These are phyloP conservation scores for Malurus leucopterus DNA, from an alignment of 2,797 vertebrate species.

Conservation along the genomic window DNA sequence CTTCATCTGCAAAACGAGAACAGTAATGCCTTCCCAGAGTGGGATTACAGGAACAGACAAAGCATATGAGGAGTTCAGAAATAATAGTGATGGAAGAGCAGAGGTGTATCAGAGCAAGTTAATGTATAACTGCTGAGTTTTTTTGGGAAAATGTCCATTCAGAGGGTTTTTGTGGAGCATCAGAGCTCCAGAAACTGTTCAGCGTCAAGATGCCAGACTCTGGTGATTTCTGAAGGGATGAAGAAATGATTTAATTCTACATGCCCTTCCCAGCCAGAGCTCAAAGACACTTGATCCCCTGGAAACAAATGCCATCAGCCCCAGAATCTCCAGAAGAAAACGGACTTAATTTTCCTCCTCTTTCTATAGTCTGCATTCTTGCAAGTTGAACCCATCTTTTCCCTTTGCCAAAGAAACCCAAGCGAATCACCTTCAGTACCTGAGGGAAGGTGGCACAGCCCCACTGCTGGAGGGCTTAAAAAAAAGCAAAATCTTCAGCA, in stretches of 20 bases:
- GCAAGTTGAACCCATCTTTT: not conserved
- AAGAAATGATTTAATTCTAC: not conserved
- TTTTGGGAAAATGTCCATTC: not conserved
- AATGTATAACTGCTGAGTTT: not conserved
- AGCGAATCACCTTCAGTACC: constrained; percentile 23
- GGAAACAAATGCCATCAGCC: not conserved
- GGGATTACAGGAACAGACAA: not conserved
- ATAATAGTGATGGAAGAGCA: not conserved
- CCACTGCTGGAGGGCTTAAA: constrained; percentile 29
- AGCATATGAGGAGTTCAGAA: not conserved
- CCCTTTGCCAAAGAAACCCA: constrained; percentile 27
- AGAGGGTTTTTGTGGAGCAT: not conserved
- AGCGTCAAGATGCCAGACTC: not conserved
- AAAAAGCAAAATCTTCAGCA: constrained; percentile 60
- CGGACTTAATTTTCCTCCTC: not conserved
- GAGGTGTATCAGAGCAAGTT: not conserved
- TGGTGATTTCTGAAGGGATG: constrained; percentile 4
- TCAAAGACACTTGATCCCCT: not conserved
- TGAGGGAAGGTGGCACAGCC: constrained; percentile 23
- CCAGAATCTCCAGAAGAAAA: not conserved
- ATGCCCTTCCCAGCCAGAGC: not conserved
- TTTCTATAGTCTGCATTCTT: not conserved
- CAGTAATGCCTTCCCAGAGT: not conserved
- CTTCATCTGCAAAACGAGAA: not conserved
- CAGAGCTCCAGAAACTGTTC: not conserved